Percentiles rank a stretch among this genome's conserved stretches.
Evolutionary conservation across 1,140 invertebrate species (phyloP).

Genomic region (Halesus radiatus): DNA sequence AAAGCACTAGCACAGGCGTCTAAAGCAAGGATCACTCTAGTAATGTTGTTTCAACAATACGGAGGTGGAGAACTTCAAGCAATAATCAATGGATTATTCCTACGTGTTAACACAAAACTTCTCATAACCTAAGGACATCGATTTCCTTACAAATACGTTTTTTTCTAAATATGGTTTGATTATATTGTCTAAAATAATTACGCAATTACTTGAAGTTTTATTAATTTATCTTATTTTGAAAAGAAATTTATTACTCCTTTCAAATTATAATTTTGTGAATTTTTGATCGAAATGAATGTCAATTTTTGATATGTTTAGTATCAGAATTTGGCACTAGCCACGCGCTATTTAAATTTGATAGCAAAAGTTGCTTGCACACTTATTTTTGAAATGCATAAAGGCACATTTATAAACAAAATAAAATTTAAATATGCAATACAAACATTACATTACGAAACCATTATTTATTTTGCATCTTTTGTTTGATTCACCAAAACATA

Average conservation of each 20-base stretch:
- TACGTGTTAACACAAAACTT: not conserved
- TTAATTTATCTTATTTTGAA: not conserved
- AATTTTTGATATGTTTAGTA: not conserved
- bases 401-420: slow-evolving; percentile 4
- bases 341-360: not conserved
- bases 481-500: not conserved
- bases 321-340: slow-evolving; percentile 11
- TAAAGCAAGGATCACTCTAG: too few relatives aligned
- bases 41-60: too few relatives aligned
- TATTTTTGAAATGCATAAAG: slow-evolving; percentile 9
- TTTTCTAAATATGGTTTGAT: not conserved
- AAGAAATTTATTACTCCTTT: slow-evolving; percentile 4
- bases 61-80: too few relatives aligned
- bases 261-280: slow-evolving; percentile 21
- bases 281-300: not conserved
- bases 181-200: not conserved
- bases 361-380: not conserved
- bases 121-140: slow-evolving; percentile 1
- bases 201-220: not conserved
- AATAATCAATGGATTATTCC: too few relatives aligned
- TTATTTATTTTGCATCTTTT: too few relatives aligned
- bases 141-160: not conserved
- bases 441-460: too few relatives aligned
- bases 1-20: not conserved
- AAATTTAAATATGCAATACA: too few relatives aligned